Conservation (phyloP, 2,888 invertebrate genomes). For the Chloroclysta siterata region DNA sequence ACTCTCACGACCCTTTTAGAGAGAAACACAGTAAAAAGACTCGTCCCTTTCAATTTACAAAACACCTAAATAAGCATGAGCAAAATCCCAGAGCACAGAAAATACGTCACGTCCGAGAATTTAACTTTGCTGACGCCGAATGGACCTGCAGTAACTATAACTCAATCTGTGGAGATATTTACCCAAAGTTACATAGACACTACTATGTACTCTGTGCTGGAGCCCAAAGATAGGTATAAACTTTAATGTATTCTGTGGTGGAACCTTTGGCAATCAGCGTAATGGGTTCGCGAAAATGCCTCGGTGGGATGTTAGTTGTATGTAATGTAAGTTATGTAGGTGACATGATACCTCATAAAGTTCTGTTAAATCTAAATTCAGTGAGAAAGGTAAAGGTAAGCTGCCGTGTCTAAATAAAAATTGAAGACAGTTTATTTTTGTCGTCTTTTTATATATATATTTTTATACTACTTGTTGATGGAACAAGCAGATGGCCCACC, state of each 20-base stretch:
- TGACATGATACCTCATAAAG: conserved; percentile 11
- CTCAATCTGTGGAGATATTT: neutral
- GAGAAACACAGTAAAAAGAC: neutral
- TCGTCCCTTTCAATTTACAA: conserved; percentile 22
- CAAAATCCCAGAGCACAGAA: conserved; percentile 39
- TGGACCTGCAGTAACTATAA: conserved; percentile 16
- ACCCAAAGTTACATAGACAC: neutral
- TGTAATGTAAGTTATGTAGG: neutral
- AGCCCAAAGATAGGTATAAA: conserved; percentile 32
- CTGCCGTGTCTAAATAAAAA: too few relatives aligned
- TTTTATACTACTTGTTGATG: too few relatives aligned
- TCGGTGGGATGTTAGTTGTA: conserved; percentile 4
- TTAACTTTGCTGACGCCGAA: conserved; percentile 46
- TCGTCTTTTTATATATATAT: too few relatives aligned
- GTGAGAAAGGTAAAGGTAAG: neutral
- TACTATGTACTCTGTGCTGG: neutral
- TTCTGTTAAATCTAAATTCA: conserved; percentile 16
- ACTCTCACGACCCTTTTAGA: conserved; percentile 1
- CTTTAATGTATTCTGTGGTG: conserved; percentile 21
- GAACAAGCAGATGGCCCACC: too few relatives aligned
- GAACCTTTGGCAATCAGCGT: conserved; percentile 38
- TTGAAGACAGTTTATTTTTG: too few relatives aligned
- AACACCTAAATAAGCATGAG: conserved; percentile 47
- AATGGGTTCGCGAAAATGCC: conserved; percentile 40
- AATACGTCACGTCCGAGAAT: conserved; percentile 44